Evolutionary conservation across 2,113 vertebrate species (phyloP).

Genomic region (Pedionomus torquatus): DNA sequence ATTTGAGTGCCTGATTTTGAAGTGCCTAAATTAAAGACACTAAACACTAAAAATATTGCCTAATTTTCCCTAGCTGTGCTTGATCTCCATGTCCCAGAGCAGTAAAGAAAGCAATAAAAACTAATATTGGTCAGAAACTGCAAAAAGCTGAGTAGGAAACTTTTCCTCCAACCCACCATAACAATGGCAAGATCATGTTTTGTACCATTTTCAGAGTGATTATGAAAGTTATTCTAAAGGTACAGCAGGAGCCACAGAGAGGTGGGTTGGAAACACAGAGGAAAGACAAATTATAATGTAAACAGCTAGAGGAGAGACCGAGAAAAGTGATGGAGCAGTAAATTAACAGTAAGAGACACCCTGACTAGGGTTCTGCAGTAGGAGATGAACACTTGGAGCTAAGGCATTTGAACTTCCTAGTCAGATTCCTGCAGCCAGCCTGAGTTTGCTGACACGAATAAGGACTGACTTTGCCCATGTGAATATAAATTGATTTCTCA

Average conservation of each 20-base stretch:
- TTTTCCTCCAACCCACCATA: not conserved
- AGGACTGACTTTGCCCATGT: not conserved
- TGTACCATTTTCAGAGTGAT: not conserved
- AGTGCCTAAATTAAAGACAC: not conserved
- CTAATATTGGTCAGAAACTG: not conserved
- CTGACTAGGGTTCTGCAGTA: not conserved
- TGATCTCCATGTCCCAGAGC: not conserved
- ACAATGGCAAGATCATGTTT: not conserved
- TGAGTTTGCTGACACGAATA: slow-evolving; percentile 12
- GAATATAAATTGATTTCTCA: slow-evolving; percentile 50
- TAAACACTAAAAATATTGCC: not conserved
- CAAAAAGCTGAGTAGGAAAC: not conserved
- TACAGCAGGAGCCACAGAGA: not conserved
- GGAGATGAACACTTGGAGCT: not conserved
- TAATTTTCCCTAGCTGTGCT: not conserved
- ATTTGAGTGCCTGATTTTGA: not conserved
- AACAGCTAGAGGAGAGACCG: not conserved
- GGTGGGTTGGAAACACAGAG: not conserved
- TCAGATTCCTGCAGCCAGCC: not conserved
- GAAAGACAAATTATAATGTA: not conserved
- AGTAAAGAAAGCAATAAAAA: slow-evolving; percentile 2
- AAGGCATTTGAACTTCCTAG: not conserved
- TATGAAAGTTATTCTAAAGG: not conserved
- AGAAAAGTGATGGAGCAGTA: not conserved
- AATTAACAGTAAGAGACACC: not conserved